A percentile compares a stretch with the other conserved stretches of the same genome.
phyloP scores from a whole-genome alignment of 1,140 invertebrate genomes.

The Piezodorus guildinii region DNA sequence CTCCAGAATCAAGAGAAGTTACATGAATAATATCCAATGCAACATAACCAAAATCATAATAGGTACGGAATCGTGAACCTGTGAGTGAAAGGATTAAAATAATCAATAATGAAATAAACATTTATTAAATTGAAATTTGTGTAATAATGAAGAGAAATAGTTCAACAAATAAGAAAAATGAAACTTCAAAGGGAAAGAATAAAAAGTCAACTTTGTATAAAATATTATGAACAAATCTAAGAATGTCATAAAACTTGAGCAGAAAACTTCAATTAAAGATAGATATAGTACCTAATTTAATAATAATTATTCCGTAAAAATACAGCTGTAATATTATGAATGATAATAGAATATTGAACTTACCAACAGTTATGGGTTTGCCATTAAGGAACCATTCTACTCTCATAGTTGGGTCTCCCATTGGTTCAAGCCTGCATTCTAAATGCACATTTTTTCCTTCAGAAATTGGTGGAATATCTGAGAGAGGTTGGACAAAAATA shows the following conservation, averaged over 20 bases:
- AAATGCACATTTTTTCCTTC: constrained; percentile 87
- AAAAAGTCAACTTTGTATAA: too few species aligned
- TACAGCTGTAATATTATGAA: too few species aligned
- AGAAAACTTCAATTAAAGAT: too few species aligned
- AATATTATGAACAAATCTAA: too few species aligned
- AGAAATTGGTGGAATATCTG: constrained; percentile 64
- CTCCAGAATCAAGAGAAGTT: constrained; percentile 79
- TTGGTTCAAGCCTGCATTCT: constrained; percentile 80
- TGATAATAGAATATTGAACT: too few species aligned
- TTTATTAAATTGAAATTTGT: background rate
- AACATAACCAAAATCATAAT: constrained; percentile 88
- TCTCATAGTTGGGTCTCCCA: constrained; percentile 89
- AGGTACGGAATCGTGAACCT: constrained; percentile 80
- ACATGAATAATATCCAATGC: constrained; percentile 81
- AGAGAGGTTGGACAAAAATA: constrained; percentile 73
- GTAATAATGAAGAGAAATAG: background rate
- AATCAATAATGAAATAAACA: background rate
- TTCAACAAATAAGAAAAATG: background rate
- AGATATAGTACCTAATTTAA: background rate
- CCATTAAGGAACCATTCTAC: constrained; percentile 95
- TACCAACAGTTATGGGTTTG: constrained; percentile 67
- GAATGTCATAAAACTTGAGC: too few species aligned
- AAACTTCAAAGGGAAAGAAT: too few species aligned
- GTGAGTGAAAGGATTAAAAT: background rate
- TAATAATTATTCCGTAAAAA: background rate